A percentile compares a stretch with the other conserved stretches of the same genome.
Evolutionary conservation across 2,888 invertebrate genomes (phyloP).

Genomic region (Synergus laeviventris): DNA sequence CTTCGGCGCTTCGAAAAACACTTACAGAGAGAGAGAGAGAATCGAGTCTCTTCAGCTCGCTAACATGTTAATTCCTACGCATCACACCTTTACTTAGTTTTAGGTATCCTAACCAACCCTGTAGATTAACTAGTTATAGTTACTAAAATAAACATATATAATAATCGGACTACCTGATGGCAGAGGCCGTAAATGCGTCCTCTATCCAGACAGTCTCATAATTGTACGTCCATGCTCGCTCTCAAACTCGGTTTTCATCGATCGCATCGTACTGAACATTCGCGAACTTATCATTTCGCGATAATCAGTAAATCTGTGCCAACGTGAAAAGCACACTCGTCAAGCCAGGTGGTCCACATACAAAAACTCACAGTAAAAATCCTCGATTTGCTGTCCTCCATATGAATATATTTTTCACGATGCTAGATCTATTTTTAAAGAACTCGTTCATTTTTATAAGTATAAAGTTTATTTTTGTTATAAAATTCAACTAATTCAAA

Average conservation of each 20-base stretch:
- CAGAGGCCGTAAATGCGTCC: not conserved
- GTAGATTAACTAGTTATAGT: conserved; percentile 38
- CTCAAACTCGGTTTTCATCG: conserved; percentile 21
- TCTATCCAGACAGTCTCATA: conserved; percentile 27
- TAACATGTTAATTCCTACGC: conserved; percentile 8
- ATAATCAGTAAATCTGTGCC: conserved; percentile 23
- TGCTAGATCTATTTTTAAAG: not conserved
- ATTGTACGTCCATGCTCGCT: conserved; percentile 39
- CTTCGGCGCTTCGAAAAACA: conserved; percentile 21
- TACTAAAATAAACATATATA: conserved; percentile 38
- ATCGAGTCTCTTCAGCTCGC: conserved; percentile 6
- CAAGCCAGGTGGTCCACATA: conserved; percentile 6
- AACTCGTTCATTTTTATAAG: not conserved
- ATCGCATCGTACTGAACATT: not conserved
- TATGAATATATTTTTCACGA: conserved; percentile 1
- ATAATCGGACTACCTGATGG: conserved; percentile 23
- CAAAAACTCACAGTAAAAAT: conserved; percentile 16
- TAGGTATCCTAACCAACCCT: conserved; percentile 28
- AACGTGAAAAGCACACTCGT: conserved; percentile 12
- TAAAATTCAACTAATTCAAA: not conserved
- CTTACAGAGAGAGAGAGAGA: not conserved
- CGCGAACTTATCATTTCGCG: conserved; percentile 18
- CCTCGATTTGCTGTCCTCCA: not conserved
- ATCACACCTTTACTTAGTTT: conserved; percentile 15
- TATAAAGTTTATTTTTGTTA: not conserved